Base-by-base conservation (phyloP, 1,140 invertebrate genomes). In the Sycobia sp. region DNA sequence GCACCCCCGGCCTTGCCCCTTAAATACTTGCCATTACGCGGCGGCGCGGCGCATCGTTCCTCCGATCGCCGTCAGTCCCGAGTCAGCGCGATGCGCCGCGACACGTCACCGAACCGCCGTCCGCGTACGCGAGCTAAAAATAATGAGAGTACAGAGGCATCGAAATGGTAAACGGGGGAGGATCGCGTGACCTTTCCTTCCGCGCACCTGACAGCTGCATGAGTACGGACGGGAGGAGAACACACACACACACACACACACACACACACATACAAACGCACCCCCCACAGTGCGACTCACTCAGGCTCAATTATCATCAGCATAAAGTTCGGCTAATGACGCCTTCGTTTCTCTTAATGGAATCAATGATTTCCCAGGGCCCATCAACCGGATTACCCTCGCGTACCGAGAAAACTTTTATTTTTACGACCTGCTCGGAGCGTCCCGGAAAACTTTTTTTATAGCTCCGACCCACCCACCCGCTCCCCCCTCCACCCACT, bases 301-400 rank as follows among this genome's bases (percentile, higher is more conserved):
- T 54, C 51, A 16, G 43, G n/a, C 53, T 56, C 60, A 62, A 63
- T 63, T 51, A 63, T 63, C 62, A 63, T 51, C 38, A 57, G 36
- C 55, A 57, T 57, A 57, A 63, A 41, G 27, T 63, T 51, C 18
- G 29, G 55, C 36, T 51, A 57, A 63, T 63, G 62, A 56, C 46
- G 16, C 53, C 49, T 56, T 50, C 38, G 41, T 46, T 41, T 34
- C 22, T 25, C 46, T 50, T 63, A 51, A 63, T 57, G 18, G 46
- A 51, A 32, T 36, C 47, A 32, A 51, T 43, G 54, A 56, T 43
- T 57, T 44, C 36, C n/a, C n/a, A 13, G 10, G 36, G 7, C 20
- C 27, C 4, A n/a, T n/a, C n/a, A n/a, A n/a, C n/a, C n/a, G n/a
- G n/a, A n/a, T n/a, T n/a, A n/a, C n/a, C n/a, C n/a, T n/a, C n/a